phyloP scores from a whole-genome alignment of 1,140 invertebrate species.

The Drosophila rufa region DNA sequence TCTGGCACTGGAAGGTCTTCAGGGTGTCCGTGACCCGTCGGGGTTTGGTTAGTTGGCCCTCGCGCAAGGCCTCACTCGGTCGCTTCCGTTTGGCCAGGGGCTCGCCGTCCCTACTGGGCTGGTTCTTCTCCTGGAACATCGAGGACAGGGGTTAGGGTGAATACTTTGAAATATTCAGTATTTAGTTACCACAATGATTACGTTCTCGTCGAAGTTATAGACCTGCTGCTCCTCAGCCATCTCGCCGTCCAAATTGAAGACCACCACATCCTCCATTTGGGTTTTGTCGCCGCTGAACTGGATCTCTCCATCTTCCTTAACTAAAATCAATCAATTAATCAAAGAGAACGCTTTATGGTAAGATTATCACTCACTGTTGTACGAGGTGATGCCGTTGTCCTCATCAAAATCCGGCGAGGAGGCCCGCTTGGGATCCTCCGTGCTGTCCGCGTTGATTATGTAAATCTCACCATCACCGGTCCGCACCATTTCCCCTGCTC shows the following conservation, averaged over 20 bases:
- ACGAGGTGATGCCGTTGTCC: slow-evolving; percentile 64
- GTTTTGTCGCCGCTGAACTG: slow-evolving; percentile 66
- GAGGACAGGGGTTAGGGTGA: not conserved
- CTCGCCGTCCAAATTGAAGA: slow-evolving; percentile 78
- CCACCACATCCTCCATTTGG: slow-evolving; percentile 51
- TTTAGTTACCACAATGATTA: slow-evolving; percentile 61
- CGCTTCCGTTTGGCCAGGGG: slow-evolving; percentile 18
- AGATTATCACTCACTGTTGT: slow-evolving; percentile 61
- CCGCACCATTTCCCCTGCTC: slow-evolving; percentile 32
- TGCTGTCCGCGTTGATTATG: slow-evolving; percentile 54
- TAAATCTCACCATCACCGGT: slow-evolving; percentile 62
- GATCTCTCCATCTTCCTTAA: slow-evolving; percentile 75
- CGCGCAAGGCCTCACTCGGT: slow-evolving; percentile 17
- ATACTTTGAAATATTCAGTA: fast-evolving
- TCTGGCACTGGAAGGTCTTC: slow-evolving; percentile 87
- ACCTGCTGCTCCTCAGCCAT: slow-evolving; percentile 53
- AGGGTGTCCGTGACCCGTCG: slow-evolving; percentile 71
- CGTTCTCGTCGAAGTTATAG: slow-evolving; percentile 57
- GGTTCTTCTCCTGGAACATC: slow-evolving; percentile 48
- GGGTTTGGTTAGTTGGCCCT: not conserved
- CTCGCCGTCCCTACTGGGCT: not conserved
- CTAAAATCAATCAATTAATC: slow-evolving; percentile 19
- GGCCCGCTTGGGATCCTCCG: slow-evolving; percentile 23
- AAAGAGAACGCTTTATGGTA: not conserved
- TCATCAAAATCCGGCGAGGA: slow-evolving; percentile 46